phyloP scores from a whole-genome alignment of 2,888 invertebrate species.

The Augochlorella aurata region DNA sequence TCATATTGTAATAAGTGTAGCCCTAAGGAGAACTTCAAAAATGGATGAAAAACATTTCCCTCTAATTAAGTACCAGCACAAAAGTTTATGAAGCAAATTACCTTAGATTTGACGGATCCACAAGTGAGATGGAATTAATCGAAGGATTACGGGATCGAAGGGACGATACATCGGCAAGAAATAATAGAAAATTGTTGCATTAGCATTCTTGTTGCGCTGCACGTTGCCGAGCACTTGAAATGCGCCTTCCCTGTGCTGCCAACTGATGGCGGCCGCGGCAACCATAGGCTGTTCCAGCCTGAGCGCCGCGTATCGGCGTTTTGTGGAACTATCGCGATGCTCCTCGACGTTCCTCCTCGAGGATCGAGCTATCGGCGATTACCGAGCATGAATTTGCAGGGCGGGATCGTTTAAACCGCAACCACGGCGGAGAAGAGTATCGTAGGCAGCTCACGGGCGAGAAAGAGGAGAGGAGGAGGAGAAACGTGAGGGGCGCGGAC shows the following conservation, averaged over 20 bases:
- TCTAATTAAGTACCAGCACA: neutral
- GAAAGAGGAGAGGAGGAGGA: neutral
- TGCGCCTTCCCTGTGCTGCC: conserved; percentile 80
- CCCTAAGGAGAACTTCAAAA: neutral
- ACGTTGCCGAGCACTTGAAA: neutral
- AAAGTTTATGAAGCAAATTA: neutral
- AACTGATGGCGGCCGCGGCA: conserved; percentile 70
- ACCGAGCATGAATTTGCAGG: conserved; percentile 23
- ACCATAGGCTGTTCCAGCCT: conserved; percentile 25
- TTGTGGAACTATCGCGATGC: conserved; percentile 53
- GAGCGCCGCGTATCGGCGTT: conserved; percentile 67
- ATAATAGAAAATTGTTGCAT: neutral
- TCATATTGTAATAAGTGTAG: neutral
- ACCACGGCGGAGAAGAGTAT: neutral
- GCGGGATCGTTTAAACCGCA: conserved; percentile 14
- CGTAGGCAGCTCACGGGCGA: conserved; percentile 5
- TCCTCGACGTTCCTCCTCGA: conserved; percentile 15
- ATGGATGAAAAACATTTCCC: neutral
- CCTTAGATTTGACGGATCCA: neutral
- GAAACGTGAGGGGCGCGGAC: conserved; percentile 8
- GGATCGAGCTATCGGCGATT: conserved; percentile 22
- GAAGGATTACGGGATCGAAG: neutral
- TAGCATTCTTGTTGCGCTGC: neutral
- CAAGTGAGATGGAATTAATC: neutral
- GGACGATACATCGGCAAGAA: neutral